Conservation (phyloP, 2,888 invertebrate genomes). For the Falcaria lacertinaria region DNA sequence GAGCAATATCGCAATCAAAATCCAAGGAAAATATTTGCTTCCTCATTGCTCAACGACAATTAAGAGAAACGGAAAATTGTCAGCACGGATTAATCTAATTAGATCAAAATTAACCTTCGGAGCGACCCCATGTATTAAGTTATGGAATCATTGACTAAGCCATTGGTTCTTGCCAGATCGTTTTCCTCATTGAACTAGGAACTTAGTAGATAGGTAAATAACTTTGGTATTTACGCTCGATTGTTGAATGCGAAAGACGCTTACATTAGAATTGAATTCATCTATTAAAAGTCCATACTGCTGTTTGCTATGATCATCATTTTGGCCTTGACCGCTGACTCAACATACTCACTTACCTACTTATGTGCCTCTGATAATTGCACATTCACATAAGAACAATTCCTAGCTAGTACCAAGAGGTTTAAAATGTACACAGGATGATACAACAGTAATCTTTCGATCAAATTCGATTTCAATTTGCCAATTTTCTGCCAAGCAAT, state of each 20-base stretch:
- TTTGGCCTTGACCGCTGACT: neutral
- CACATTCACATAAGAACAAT: too few relatives aligned
- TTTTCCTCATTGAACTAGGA: neutral
- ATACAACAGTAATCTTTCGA: too few relatives aligned
- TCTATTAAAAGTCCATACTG: neutral
- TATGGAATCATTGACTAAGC: neutral
- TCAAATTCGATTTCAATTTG: too few relatives aligned
- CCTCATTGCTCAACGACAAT: neutral
- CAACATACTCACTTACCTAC: neutral
- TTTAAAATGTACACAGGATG: too few relatives aligned
- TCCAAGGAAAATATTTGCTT: too few relatives aligned
- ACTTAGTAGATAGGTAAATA: neutral
- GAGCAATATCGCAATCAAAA: too few relatives aligned
- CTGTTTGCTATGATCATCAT: neutral
- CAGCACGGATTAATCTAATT: constrained; percentile 9
- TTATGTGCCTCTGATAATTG: too few relatives aligned
- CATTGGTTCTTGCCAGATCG: neutral
- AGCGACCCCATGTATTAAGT: neutral
- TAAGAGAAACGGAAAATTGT: constrained; percentile 2
- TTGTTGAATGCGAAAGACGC: neutral
- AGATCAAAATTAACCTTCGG: constrained; percentile 10
- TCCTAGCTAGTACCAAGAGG: too few relatives aligned
- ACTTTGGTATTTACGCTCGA: neutral
- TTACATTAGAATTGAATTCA: neutral
- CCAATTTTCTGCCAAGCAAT: too few relatives aligned